Percentiles rank a stretch among this genome's conserved stretches.
Evolutionary conservation across 2,113 vertebrate species (phyloP).

Genomic region (Agapornis roseicollis): DNA sequence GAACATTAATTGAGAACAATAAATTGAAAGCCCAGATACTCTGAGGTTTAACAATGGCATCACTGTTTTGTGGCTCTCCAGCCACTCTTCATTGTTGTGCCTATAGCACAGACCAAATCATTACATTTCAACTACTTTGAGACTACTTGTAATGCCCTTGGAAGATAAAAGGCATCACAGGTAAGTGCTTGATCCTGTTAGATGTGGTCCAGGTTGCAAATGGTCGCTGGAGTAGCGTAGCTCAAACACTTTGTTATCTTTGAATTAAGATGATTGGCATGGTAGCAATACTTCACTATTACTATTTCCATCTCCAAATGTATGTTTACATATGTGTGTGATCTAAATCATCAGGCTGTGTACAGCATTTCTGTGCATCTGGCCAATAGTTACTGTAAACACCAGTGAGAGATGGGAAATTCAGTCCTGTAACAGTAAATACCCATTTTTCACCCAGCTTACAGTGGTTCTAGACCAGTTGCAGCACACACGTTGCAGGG

Average conservation of each 20-base stretch:
- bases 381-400: too few species aligned
- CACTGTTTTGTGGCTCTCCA: background rate
- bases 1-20: background rate
- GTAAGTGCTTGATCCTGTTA: background rate
- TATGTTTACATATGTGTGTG: rapidly evolving
- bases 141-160: background rate
- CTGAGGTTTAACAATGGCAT: background rate
- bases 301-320: background rate
- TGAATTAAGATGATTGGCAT: background rate
- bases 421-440: background rate
- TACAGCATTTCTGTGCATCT: background rate
- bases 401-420: background rate
- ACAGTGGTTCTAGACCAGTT: background rate
- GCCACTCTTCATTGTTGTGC: background rate
- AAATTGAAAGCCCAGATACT: background rate
- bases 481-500: background rate
- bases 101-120: background rate
- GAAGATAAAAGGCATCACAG: background rate
- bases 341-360: background rate
- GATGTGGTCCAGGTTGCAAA: background rate
- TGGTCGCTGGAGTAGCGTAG: background rate
- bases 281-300: background rate
- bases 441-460: background rate
- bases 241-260: background rate
- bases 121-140: background rate